Conservation (phyloP, 2,797 vertebrate genomes). For the Coreius guichenoti region DNA sequence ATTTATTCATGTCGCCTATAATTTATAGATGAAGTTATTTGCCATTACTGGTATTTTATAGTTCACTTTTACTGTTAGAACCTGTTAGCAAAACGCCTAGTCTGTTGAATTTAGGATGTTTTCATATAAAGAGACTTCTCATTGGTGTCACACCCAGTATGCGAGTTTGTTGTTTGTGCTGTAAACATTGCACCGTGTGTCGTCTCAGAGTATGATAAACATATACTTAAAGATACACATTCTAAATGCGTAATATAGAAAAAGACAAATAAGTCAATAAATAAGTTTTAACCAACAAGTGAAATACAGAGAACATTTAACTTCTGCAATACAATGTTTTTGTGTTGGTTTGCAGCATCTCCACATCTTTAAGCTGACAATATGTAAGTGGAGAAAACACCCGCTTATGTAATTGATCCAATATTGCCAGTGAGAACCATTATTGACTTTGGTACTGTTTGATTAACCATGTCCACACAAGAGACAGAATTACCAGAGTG, state of each 20-base stretch:
- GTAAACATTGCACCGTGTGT: neutral
- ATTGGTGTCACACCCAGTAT: neutral
- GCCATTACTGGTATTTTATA: neutral
- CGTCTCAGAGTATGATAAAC: neutral
- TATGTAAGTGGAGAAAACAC: conserved; percentile 9
- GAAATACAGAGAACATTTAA: neutral
- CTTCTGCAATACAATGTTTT: neutral
- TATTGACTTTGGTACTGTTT: conserved; percentile 25
- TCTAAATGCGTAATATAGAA: neutral
- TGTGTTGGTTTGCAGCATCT: conserved; percentile 44
- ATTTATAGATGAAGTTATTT: neutral
- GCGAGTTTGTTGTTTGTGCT: conserved; percentile 16
- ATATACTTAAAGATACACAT: neutral
- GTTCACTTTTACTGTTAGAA: neutral
- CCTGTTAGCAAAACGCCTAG: neutral
- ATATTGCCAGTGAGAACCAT: conserved; percentile 13
- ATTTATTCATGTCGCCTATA: neutral
- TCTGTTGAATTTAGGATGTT: neutral
- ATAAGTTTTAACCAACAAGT: neutral
- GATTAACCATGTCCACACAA: conserved; percentile 50
- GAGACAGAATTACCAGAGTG: conserved; percentile 49
- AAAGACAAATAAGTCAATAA: neutral
- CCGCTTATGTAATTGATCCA: conserved; percentile 12
- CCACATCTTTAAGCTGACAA: conserved; percentile 8
- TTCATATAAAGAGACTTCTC: neutral